Evolutionary conservation across 2,888 invertebrate genomes (phyloP), one percentile per base, ranked within the genome.

Genomic region (Lordiphosa fenestrarum): DNA sequence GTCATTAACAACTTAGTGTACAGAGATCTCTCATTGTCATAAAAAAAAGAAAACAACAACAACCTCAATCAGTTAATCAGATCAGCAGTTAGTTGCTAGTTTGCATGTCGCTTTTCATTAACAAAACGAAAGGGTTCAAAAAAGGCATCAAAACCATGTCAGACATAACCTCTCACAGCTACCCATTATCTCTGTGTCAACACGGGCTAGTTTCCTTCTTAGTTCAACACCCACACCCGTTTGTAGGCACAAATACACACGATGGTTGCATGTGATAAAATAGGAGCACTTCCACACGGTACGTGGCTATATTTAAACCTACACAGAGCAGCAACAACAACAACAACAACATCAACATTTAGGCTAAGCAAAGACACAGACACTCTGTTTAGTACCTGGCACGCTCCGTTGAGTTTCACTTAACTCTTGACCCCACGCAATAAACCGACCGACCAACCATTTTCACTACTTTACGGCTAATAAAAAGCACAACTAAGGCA

Each of bases 231-330:
- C 53, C 37, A 35, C 56, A 46, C 63, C 63, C 74, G 19, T 13
- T 23, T 30, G 30, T 19, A 13, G 13, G 37, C 57, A 47, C 63
- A 49, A 13, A 38, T 25, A 44, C 42, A 44, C 42, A 44, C 55
- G 85, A 82, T 82, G 80, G 59, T 49, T 71, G 85, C 77, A 84
- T 77, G 85, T 60, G 80, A 71, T 77, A 83, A 71, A 77, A 74
- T 75, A 84, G 66, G 85, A 78, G 66, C 83, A 66, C 54, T 61
- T 65, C 59, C 63, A 23, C 21, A 53, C 41, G 12, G 35, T 37
- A 30, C 42, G 59, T 25, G 53, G 36, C 69, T 71, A 74, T 63
- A 70, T 70, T 67, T 72, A 66, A 68, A 64, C 53, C 56, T 39
- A 49, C 52, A 49, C 30, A 15, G 15, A 15, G 15, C 15, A 15